Conservation (phyloP, 2,113 vertebrate species). For the Pycnonotus jocosus region DNA sequence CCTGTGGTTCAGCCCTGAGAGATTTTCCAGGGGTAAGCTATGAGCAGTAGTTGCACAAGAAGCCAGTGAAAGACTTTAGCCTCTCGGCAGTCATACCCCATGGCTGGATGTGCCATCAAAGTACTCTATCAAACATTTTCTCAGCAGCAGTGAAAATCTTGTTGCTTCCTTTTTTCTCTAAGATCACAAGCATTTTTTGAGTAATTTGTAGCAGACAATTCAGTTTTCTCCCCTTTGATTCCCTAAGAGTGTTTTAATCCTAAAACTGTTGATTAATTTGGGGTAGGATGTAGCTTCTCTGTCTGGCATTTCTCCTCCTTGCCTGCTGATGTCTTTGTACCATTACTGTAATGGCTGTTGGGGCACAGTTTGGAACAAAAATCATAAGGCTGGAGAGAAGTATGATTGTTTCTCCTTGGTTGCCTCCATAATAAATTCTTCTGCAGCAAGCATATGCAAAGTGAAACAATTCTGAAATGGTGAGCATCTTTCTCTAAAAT, state of each 20-base stretch:
- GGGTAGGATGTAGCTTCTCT: background rate
- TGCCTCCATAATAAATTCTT: background rate
- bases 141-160: background rate
- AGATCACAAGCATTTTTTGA: background rate
- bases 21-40: background rate
- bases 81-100: background rate
- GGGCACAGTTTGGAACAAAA: background rate
- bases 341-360: background rate
- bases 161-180: background rate
- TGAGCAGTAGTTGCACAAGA: background rate
- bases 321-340: background rate
- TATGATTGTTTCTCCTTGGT: background rate
- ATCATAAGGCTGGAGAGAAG: background rate
- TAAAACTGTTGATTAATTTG: background rate
- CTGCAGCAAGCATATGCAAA: background rate
- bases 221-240: background rate
- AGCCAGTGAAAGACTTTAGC: background rate
- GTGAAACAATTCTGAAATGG: background rate
- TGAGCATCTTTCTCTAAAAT: background rate
- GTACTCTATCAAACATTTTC: background rate
- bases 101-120: background rate
- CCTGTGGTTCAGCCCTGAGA: background rate
- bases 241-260: background rate
- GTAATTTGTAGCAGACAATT: background rate
- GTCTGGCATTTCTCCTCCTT: background rate